A percentile compares a stretch with the other conserved stretches of the same genome.
These are phyloP conservation scores for Lasiommata megera DNA, from an alignment of 2,888 invertebrate genomes.

Conservation along the genomic window DNA sequence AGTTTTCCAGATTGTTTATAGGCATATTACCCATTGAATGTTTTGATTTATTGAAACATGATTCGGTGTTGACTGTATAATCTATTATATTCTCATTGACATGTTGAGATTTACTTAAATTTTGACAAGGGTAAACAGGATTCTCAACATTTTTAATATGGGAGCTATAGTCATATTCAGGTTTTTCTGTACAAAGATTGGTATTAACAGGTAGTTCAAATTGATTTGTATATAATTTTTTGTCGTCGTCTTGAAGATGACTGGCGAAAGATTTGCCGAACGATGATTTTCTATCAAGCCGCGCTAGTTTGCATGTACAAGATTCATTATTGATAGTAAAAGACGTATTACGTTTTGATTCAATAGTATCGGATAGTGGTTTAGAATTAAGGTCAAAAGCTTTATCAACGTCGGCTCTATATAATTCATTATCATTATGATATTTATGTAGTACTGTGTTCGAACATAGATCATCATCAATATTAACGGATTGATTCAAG, in stretches of 20 bases:
- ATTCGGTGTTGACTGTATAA: not conserved
- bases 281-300: not conserved
- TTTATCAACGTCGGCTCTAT: not conserved
- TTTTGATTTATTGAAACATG: not conserved
- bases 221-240: constrained; percentile 2
- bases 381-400: not conserved
- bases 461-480: not conserved
- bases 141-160: not conserved
- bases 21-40: not conserved
- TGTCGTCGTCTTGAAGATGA: not conserved
- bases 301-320: not conserved
- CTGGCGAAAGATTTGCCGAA: not conserved
- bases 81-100: not conserved
- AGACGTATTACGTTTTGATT: not conserved
- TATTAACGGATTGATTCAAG: not conserved
- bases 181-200: not conserved
- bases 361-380: not conserved
- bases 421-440: not conserved
- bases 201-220: constrained; percentile 8
- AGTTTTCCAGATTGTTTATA: not conserved
- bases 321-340: not conserved
- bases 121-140: not conserved
- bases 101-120: not conserved
- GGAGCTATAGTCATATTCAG: not conserved
- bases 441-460: not conserved